phyloP scores from a whole-genome alignment of 2,888 invertebrate genomes.

The Eilema depressum region DNA sequence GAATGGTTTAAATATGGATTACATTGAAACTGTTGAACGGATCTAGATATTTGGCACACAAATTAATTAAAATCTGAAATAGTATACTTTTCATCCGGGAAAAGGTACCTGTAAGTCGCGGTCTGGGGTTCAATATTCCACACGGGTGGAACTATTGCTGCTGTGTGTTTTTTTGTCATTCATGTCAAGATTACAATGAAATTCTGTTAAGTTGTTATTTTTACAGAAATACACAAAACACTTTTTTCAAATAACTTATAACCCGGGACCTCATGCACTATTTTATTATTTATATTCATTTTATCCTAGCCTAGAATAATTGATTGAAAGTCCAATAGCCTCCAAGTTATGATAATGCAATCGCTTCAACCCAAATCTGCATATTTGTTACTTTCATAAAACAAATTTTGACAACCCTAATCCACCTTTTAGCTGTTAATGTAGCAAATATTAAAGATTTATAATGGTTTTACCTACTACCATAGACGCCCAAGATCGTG shows the following conservation, averaged over 20 bases:
- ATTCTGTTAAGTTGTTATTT: too few relatives aligned
- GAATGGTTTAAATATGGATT: background rate
- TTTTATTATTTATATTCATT: background rate
- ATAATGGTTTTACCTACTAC: too few relatives aligned
- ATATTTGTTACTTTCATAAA: background rate
- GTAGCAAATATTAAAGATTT: conserved; percentile 71
- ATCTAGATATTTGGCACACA: background rate
- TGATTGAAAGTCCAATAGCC: too few relatives aligned
- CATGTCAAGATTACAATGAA: too few relatives aligned
- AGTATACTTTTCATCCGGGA: too few relatives aligned
- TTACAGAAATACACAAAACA: too few relatives aligned
- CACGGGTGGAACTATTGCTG: background rate
- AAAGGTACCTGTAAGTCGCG: background rate
- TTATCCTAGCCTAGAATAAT: background rate
- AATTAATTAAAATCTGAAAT: too few relatives aligned
- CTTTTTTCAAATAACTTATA: too few relatives aligned
- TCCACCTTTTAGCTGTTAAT: conserved; percentile 69
- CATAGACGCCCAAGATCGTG: too few relatives aligned
- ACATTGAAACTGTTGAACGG: background rate
- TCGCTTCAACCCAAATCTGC: background rate
- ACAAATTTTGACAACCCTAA: conserved; percentile 55
- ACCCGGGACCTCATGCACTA: background rate
- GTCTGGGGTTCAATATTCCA: background rate
- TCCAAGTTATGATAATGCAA: too few relatives aligned
- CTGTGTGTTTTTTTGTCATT: background rate